Percentiles rank a stretch among this genome's conserved stretches.
phyloP scores from a whole-genome alignment of 1,140 invertebrate species.

The Orius insidiosus region DNA sequence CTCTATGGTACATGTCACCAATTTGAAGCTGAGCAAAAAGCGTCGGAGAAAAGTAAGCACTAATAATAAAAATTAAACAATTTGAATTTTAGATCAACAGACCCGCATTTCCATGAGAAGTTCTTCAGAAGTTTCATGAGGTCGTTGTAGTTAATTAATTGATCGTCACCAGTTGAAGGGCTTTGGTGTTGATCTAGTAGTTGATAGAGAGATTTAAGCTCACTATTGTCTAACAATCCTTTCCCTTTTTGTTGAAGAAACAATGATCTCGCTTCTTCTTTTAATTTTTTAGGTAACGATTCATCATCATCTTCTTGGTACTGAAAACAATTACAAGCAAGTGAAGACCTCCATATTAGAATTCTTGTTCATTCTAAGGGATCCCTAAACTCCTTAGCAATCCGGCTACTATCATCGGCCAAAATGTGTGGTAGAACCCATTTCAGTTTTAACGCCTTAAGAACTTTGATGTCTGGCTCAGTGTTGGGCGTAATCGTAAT shows the following conservation, averaged over 20 bases:
- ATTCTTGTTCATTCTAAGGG: too few species aligned
- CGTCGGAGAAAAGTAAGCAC: slow-evolving; percentile 11
- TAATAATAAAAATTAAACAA: not conserved
- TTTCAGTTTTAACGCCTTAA: too few species aligned
- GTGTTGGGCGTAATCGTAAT: too few species aligned
- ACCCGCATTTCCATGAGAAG: slow-evolving; percentile 6
- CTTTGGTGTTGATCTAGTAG: slow-evolving; percentile 10
- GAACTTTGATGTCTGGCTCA: too few species aligned
- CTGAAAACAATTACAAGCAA: not conserved
- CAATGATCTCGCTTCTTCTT: slow-evolving; percentile 9
- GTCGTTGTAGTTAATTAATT: slow-evolving; percentile 12
- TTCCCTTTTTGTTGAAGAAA: slow-evolving; percentile 10
- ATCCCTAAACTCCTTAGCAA: too few species aligned
- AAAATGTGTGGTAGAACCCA: too few species aligned
- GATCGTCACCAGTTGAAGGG: slow-evolving; percentile 9
- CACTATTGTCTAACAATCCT: slow-evolving; percentile 10
- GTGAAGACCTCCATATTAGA: not conserved
- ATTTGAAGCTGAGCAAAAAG: slow-evolving; percentile 12
- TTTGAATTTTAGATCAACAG: not conserved
- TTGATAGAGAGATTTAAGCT: slow-evolving; percentile 9
- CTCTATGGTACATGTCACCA: slow-evolving; percentile 9
- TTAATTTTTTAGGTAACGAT: slow-evolving; percentile 7
- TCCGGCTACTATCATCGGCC: too few species aligned
- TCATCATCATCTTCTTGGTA: slow-evolving; percentile 2
- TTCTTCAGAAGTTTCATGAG: slow-evolving; percentile 7